These are phyloP conservation scores for Perca fluviatilis DNA, from an alignment of 2,113 vertebrate genomes.

Conservation along the genomic window DNA sequence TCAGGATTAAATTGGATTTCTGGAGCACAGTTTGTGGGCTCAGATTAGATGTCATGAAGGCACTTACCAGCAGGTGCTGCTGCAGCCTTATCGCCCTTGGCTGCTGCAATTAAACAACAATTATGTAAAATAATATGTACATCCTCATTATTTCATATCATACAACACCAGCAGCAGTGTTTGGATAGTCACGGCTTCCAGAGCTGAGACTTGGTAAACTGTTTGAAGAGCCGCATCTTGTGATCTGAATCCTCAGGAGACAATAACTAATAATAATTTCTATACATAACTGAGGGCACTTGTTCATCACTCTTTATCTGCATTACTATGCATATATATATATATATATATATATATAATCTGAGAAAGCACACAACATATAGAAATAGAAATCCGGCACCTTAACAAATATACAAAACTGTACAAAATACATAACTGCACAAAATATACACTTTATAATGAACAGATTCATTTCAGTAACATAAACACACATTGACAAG, in stretches of 20 bases:
- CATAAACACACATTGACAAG: conserved; percentile 46
- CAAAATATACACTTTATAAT: conserved; percentile 41
- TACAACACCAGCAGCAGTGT: conserved; percentile 37
- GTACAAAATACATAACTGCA: conserved; percentile 13
- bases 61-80: conserved; percentile 84
- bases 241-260: conserved; percentile 60
- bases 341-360: neutral
- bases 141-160: conserved; percentile 63
- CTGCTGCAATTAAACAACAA: conserved; percentile 77
- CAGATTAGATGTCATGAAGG: conserved; percentile 41
- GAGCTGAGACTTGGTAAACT: conserved; percentile 34
- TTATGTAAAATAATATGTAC: conserved; percentile 68
- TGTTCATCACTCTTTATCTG: conserved; percentile 8
- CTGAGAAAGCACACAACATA: neutral
- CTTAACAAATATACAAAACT: conserved; percentile 6
- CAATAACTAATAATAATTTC: conserved; percentile 32
- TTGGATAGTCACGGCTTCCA: conserved; percentile 36
- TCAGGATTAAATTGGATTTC: conserved; percentile 39
- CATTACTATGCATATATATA: neutral
- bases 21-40: conserved; percentile 40
- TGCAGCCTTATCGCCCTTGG: conserved; percentile 70
- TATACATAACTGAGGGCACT: conserved; percentile 24
- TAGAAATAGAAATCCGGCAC: conserved; percentile 9
- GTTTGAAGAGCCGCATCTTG: conserved; percentile 54
- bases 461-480: conserved; percentile 40